A percentile compares a stretch with the other conserved stretches of the same genome.
Evolutionary conservation across 2,888 invertebrate species (phyloP).

Genomic region (Lepidocyrtoides sp.): DNA sequence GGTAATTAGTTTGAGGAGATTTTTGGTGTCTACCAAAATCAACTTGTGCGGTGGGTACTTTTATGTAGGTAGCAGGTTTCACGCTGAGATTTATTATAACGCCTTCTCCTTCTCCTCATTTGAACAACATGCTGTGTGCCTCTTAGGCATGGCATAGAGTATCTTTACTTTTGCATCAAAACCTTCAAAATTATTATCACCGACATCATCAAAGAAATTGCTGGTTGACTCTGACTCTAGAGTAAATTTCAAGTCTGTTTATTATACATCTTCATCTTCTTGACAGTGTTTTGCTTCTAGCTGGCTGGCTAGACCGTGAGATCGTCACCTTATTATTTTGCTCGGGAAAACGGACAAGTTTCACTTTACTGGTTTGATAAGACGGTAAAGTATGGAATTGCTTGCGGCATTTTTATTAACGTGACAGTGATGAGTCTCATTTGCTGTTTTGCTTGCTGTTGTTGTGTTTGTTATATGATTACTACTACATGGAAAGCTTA

Average conservation of each 20-base stretch:
- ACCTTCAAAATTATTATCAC: background rate
- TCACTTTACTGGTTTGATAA: background rate
- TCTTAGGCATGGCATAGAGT: too few relatives aligned
- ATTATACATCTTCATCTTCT: conserved; percentile 7
- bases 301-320: background rate
- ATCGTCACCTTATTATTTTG: background rate
- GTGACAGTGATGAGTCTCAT: conserved; percentile 42
- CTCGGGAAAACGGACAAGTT: background rate
- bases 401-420: background rate
- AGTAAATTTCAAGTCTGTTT: background rate
- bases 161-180: too few relatives aligned
- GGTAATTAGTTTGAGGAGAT: conserved; percentile 7
- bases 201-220: background rate
- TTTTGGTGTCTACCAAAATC: background rate
- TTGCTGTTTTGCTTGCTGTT: too few relatives aligned
- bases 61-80: background rate
- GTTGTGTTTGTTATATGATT: conserved; percentile 8
- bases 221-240: too few relatives aligned
- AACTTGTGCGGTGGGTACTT: conserved; percentile 5
- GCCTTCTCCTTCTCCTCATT: background rate
- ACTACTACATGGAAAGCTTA: background rate
- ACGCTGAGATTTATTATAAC: conserved; percentile 51
- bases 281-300: background rate
- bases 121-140: background rate
- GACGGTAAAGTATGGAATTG: background rate